Evolutionary conservation across 2,797 vertebrate species (phyloP).

Genomic region (Phylloscopus collybita): DNA sequence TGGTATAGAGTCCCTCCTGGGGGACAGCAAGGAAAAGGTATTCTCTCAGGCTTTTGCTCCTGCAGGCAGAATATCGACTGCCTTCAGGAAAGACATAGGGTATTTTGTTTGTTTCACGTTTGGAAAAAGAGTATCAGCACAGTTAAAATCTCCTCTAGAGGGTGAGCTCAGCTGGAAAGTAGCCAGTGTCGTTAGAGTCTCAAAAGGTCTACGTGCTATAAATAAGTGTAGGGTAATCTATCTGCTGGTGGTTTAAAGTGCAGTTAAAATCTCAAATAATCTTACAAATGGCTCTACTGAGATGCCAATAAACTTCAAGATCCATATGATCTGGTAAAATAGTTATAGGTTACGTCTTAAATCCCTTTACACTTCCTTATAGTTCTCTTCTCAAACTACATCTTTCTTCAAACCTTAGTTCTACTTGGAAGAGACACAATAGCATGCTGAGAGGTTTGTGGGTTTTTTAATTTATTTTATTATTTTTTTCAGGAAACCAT

Average conservation of each 20-base stretch:
- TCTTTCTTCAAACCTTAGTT: background rate
- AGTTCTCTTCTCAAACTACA: background rate
- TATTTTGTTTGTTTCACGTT: background rate
- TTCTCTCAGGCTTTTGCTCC: background rate
- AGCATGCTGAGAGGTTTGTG: background rate
- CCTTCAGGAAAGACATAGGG: background rate
- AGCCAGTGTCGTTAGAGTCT: background rate
- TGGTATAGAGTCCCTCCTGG: background rate
- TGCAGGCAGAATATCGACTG: background rate
- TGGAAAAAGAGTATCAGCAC: background rate
- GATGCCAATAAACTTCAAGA: background rate
- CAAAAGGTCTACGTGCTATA: background rate
- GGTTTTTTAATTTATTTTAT: background rate
- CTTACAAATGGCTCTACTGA: background rate
- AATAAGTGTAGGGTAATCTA: background rate
- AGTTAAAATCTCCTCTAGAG: conserved; percentile 18
- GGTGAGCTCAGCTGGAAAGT: conserved; percentile 5
- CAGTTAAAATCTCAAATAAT: background rate
- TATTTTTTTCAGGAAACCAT: background rate
- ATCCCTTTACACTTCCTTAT: background rate
- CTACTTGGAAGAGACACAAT: background rate
- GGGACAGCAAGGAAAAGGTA: background rate
- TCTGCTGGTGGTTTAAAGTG: background rate
- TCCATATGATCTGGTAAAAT: background rate
- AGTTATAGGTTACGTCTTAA: background rate